Percentiles rank a stretch among this genome's conserved stretches.
phyloP scores from a whole-genome alignment of 2,113 vertebrate genomes.

The Galbula dea region DNA sequence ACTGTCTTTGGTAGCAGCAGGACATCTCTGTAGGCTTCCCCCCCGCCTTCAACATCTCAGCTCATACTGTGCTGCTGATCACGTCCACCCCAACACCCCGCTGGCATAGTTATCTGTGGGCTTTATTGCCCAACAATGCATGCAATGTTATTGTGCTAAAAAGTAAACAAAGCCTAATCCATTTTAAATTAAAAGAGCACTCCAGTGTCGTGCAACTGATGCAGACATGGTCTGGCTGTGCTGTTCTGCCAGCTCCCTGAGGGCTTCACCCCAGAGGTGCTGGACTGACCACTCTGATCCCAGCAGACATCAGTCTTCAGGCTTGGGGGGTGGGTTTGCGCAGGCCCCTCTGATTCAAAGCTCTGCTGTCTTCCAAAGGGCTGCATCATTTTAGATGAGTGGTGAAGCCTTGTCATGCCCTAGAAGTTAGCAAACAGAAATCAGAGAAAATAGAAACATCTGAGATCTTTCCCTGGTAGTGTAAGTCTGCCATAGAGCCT shows the following conservation, averaged over 20 bases:
- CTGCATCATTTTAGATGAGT: background rate
- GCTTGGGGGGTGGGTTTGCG: background rate
- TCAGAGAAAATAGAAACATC: background rate
- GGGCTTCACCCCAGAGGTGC: background rate
- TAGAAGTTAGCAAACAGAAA: background rate
- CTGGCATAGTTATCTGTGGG: conserved; percentile 43
- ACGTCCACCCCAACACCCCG: conserved; percentile 4
- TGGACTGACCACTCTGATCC: background rate
- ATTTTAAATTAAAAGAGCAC: conserved; percentile 67
- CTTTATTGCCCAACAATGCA: conserved; percentile 61
- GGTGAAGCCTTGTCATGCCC: background rate
- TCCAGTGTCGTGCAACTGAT: conserved; percentile 30
- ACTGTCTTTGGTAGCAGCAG: background rate
- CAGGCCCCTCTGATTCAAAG: background rate
- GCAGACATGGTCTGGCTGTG: background rate
- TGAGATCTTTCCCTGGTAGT: background rate
- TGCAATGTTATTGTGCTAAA: conserved; percentile 60
- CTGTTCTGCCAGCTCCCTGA: background rate
- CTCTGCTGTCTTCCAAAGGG: background rate
- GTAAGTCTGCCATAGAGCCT: background rate
- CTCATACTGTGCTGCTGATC: conserved; percentile 9
- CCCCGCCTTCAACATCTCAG: background rate
- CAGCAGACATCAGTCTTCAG: background rate
- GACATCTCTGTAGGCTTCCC: background rate
- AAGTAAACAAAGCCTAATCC: conserved; percentile 65